These are phyloP conservation scores for Crocallis elinguaria DNA, from an alignment of 2,888 invertebrate genomes.

Conservation along the genomic window DNA sequence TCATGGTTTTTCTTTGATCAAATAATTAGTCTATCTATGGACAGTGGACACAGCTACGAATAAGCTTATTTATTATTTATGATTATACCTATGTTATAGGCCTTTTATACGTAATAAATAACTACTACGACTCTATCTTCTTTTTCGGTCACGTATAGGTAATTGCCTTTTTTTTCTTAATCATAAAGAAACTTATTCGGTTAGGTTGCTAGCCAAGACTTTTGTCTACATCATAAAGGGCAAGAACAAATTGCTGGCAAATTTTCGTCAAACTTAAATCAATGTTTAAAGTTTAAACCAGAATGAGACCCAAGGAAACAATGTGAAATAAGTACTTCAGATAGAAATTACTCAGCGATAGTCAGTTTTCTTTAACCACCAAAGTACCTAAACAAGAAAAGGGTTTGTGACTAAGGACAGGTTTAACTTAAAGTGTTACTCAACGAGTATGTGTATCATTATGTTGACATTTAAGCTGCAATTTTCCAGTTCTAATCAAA, in stretches of 20 bases:
- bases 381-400: constrained; percentile 5
- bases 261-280: not conserved
- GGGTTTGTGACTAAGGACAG: not conserved
- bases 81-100: no score
- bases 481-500: not conserved
- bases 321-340: not conserved
- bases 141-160: no score
- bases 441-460: not conserved
- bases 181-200: no score
- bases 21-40: no score
- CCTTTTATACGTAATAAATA: no score
- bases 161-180: no score
- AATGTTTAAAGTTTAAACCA: constrained; percentile 8
- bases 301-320: constrained; percentile 2
- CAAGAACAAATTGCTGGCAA: not conserved
- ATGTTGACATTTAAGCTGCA: not conserved
- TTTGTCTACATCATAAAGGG: not conserved
- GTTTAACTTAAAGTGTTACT: not conserved
- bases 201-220: no score
- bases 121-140: no score
- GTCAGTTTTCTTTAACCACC: constrained; percentile 7
- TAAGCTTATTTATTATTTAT: no score
- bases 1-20: no score
- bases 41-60: no score
- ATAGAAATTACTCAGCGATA: constrained; percentile 9